Evolutionary conservation across 2,113 vertebrate genomes (phyloP), one percentile per base, ranked within the genome.

Genomic region (Sarotherodon lohbergeri): DNA sequence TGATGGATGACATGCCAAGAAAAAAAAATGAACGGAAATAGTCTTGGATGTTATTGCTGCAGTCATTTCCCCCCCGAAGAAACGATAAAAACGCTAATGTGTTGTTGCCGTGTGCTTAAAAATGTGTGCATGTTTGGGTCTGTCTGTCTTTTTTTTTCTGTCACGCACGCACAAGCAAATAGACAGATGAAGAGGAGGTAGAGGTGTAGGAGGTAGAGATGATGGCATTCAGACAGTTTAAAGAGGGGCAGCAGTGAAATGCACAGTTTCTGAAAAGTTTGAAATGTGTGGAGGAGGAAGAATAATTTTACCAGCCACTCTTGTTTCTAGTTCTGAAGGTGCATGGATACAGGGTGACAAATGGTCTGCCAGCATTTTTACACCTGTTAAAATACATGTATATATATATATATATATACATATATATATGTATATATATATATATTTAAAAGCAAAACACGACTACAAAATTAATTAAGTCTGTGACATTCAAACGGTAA

Each of bases 151-250:
- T 85, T 63, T 22, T 89, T 32, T n/a, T 89, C 83, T 88, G 92
- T 87, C 90, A 87, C 78, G 41, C 86, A 73, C 85, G 59, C 82
- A 87, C 36, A 55, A 32, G 43, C 81, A 56, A 79, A 73, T 80
- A 85, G 56, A 87, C 85, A 86, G 87, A 89, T 84, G 87, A 91
- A 87, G 90, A 91, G 92, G 93, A 94, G 87, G 92, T 83, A 87
- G 83, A 91, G 86, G 90, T 94, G 94, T 94, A 52, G 94, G 94
- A 92, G 93, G 92, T 57, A 91, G 87, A 90, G 87, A 94, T 94
- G 90, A 93, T 93, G 92, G 88, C 89, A 90, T 94, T 95, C 92
- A 94, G 92, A 91, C 91, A 86, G 83, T 92, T 92, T 94, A 83
- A 92, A 93, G 79, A 90, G 90, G 87, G 84, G 85, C 81, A 87